A percentile compares a stretch with the other conserved stretches of the same genome.
Conservation (phyloP, 2,113 vertebrate genomes). For the Leuciscus idus region DNA sequence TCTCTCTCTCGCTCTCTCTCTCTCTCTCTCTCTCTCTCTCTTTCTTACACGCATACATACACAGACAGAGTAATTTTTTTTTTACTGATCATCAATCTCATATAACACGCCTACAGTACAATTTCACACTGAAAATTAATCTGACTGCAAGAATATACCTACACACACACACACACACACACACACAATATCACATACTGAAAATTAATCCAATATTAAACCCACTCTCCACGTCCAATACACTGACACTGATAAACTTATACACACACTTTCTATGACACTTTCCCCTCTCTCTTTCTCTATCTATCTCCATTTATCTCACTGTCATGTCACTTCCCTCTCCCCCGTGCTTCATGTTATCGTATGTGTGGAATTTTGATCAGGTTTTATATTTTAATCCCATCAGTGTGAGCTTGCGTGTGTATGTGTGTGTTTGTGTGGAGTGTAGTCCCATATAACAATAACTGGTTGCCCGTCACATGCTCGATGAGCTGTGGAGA, state of each 20-base stretch:
- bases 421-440: slow-evolving; percentile 22
- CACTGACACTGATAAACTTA: slow-evolving; percentile 16
- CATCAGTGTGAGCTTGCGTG: slow-evolving; percentile 18
- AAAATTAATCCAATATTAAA: slow-evolving; percentile 46
- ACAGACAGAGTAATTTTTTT: background rate
- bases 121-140: slow-evolving; percentile 52
- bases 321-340: slow-evolving; percentile 29
- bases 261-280: background rate
- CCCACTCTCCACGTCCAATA: slow-evolving; percentile 26
- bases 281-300: background rate
- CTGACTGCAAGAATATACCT: slow-evolving; percentile 39
- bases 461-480: slow-evolving; percentile 34
- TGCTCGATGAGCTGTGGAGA: slow-evolving; percentile 38
- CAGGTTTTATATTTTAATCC: slow-evolving; percentile 43
- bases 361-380: slow-evolving; percentile 37
- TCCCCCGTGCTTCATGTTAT: slow-evolving; percentile 2
- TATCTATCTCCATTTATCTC: slow-evolving; percentile 17
- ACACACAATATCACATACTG: background rate
- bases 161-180: slow-evolving; percentile 1
- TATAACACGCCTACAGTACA: slow-evolving; percentile 39
- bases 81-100: slow-evolving; percentile 43
- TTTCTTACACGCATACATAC: background rate
- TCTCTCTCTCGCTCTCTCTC: too few species aligned
- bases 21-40: too few species aligned
- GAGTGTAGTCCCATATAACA: background rate